Evolutionary conservation across 1,140 invertebrate species (phyloP), one percentile per base, ranked within the genome.

Genomic region (Lucilia sericata): DNA sequence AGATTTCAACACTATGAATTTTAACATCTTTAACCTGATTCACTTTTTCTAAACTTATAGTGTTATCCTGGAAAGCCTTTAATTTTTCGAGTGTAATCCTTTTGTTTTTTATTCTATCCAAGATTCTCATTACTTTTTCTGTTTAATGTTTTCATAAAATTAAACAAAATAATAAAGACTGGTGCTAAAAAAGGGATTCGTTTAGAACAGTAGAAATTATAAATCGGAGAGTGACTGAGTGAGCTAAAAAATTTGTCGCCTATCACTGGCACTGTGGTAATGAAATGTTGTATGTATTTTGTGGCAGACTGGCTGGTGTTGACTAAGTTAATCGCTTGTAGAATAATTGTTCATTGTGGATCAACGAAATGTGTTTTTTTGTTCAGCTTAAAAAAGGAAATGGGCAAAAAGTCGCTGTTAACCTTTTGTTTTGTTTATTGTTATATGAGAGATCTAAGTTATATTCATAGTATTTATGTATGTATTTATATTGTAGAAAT

Each of bases 151-250:
- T 55, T 55, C 17, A 55, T 34, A 76, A 36, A 76, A 76, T 76
- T 76, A 76, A 76, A 36, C 74, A 42, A 76, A 76, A 76, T 76
- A 76, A 76, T 76, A 76, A 76, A 76, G 30, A 76, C 74, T 36
- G 74, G 13, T 36, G 51, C 10, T 10, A 55, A 8, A 55, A 42
- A 42, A 42, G 5, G 42, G 30, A 76, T 76, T 36, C 74, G 9
- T 17, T 12, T 17, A 76, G n/a, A 55, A 55, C 17, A 55, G 51
- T n/a, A 17, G 51, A 55, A 55, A 55, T 17, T 55, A 55, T n/a
- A 55, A 55, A 42, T 42, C 42, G 42, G 51, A 55, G 51, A 34
- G 21, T 42, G 42, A 42, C 42, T 2, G 42, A 42, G 5, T 42
- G 42, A 42, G 42, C 10, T 75, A 13, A 25, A 75, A 8, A 7